Evolutionary conservation across 2,113 vertebrate species (phyloP), one percentile per base, ranked within the genome.

Genomic region (Orcinus orca): DNA sequence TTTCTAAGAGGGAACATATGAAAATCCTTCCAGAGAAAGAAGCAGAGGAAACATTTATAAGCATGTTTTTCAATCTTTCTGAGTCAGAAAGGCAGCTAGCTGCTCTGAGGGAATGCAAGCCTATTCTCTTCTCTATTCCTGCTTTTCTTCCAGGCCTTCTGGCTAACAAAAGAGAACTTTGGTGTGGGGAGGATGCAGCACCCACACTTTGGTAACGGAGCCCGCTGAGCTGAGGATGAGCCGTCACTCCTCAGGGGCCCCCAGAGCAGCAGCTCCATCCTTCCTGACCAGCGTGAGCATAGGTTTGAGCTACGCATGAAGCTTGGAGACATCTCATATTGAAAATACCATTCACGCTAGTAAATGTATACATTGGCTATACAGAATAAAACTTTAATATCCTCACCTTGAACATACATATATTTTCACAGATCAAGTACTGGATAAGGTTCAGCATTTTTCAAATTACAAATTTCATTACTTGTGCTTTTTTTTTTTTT

Each of bases 371-470:
- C 21, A 68, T 18, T 10, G 23, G 9, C 26, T 36, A 20, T 1
- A 31, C 1, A 33, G 11, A 55, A 79, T 80, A 50, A 60, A 91
- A 71, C 5, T n/a, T 88, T 60, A 18, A 36, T 17, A 93, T 38
- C 21, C 7, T 71, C 63, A 77, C 50, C 44, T 41, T 84, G n/a
- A 70, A 77, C 13, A 92, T 53, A 55, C 1, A 15, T 8, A 21
- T 36, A 33, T 90, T 58, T 88, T 88, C 73, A 92, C 26, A 96
- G 68, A n/a, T 26, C 70, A 95, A 50, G 87, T 47, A 55, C 6
- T 88, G 17, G 13, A 74, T 21, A 38, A 77, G 81, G 29, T 17
- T 77, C 47, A 83, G 5, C 3, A 91, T 41, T 86, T 92, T 94
- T 50, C 1, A 96, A 70, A 83, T 70, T 7, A 89, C 50, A 23